Conservation (phyloP, 2,113 vertebrate genomes). For the Arothron firmamentum region DNA sequence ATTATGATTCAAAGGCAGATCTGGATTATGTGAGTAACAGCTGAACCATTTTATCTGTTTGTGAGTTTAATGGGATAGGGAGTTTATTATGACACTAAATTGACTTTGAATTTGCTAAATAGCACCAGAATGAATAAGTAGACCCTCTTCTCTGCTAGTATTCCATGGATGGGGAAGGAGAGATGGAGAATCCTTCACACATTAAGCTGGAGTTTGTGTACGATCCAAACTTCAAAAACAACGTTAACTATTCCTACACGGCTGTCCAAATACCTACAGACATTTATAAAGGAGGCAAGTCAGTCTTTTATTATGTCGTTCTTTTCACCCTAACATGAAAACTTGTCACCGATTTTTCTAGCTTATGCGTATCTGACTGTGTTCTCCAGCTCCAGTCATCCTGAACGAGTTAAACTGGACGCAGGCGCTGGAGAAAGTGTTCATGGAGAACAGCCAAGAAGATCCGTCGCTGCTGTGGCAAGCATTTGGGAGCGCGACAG, state of each 20-base stretch:
- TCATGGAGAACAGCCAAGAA: slow-evolving; percentile 90
- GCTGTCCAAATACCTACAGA: slow-evolving; percentile 98
- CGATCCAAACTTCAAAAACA: slow-evolving; percentile 95
- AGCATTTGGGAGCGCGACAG: slow-evolving; percentile 93
- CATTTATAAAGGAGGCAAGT: slow-evolving; percentile 99
- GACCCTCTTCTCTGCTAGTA: slow-evolving; percentile 40
- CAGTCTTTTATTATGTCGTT: not conserved
- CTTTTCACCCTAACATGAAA: not conserved
- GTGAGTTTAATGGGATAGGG: not conserved
- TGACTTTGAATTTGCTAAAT: not conserved
- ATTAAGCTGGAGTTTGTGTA: slow-evolving; percentile 93
- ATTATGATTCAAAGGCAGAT: slow-evolving; percentile 95
- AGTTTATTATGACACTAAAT: not conserved
- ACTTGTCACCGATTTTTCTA: not conserved
- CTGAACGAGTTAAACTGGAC: slow-evolving; percentile 98
- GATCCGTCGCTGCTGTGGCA: slow-evolving; percentile 96
- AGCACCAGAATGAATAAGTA: not conserved
- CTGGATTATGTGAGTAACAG: slow-evolving; percentile 88
- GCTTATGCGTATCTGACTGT: not conserved
- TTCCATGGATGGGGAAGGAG: slow-evolving; percentile 80
- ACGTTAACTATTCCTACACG: slow-evolving; percentile 94
- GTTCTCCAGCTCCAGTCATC: slow-evolving; percentile 85
- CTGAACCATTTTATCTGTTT: not conserved
- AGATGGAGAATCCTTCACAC: slow-evolving; percentile 82
- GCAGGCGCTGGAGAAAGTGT: slow-evolving; percentile 89